Evolutionary conservation across 2,888 invertebrate species (phyloP).

Genomic region (Stramonita haemastoma): DNA sequence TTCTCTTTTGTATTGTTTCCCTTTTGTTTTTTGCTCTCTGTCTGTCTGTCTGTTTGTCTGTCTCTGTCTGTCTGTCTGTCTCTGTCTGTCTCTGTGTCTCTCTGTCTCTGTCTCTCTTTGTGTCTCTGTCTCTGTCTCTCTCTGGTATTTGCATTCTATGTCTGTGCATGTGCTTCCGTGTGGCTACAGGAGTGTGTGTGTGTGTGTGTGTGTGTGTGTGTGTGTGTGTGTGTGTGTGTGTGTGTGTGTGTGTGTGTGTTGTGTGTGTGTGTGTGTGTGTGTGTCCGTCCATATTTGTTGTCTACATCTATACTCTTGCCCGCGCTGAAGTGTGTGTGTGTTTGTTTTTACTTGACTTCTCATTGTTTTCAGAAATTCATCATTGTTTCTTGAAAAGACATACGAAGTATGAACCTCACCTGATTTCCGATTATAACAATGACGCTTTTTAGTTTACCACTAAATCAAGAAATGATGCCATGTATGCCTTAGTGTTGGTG

Average conservation of each 20-base stretch:
- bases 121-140: neutral
- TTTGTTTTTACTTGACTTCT: no score
- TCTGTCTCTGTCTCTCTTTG: neutral
- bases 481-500: no score
- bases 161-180: neutral
- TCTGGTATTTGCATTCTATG: neutral
- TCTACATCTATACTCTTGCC: no score
- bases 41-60: neutral
- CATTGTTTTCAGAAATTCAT: no score
- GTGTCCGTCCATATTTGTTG: no score
- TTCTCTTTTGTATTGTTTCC: no score
- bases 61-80: neutral
- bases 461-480: no score
- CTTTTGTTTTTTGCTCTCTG: neutral
- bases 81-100: neutral
- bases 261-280: conserved; percentile 5
- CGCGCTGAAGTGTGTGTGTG: no score
- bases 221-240: conserved; percentile 17
- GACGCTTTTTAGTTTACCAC: no score
- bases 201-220: conserved; percentile 16
- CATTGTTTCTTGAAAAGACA: no score
- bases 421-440: no score
- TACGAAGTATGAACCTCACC: no score
- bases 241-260: conserved; percentile 17
- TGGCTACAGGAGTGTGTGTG: neutral